A percentile compares a stretch with the other conserved stretches of the same genome.
Evolutionary conservation across 2,888 invertebrate genomes (phyloP).

Genomic region (Pimpla rufipes): DNA sequence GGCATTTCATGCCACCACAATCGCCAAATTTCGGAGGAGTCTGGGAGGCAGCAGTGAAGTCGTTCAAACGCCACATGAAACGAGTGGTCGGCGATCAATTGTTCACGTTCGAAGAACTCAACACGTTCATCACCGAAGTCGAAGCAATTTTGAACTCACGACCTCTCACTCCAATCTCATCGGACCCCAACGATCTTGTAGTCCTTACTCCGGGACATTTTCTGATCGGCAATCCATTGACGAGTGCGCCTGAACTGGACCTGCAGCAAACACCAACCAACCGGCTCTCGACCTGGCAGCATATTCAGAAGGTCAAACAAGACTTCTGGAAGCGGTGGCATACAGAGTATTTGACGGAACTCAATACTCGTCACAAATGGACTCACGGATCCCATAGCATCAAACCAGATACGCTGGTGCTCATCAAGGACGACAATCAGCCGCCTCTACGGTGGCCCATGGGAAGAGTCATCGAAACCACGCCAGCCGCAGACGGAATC

Average conservation of each 20-base stretch:
- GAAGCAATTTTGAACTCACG: not conserved
- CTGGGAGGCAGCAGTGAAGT: conserved; percentile 52
- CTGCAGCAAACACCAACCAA: conserved; percentile 44
- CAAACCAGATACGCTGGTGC: conserved; percentile 19
- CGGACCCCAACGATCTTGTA: conserved; percentile 64
- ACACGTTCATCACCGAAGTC: conserved; percentile 30
- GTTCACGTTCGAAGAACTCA: conserved; percentile 49
- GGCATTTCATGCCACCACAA: conserved; percentile 12
- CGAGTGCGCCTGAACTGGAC: conserved; percentile 57
- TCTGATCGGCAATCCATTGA: conserved; percentile 67
- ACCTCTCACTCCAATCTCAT: conserved; percentile 36
- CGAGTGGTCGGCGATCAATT: conserved; percentile 26
- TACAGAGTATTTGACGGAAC: conserved; percentile 64
- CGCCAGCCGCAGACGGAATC: conserved; percentile 28
- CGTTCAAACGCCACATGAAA: conserved; percentile 37
- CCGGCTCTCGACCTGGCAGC: conserved; percentile 67
- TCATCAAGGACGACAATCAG: conserved; percentile 53
- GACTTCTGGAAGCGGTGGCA: conserved; percentile 1
- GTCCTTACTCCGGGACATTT: conserved; percentile 61
- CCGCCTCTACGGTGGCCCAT: conserved; percentile 59
- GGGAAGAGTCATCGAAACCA: conserved; percentile 43
- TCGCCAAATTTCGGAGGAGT: conserved; percentile 52
- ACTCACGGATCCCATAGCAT: not conserved
- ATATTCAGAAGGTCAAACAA: conserved; percentile 60
- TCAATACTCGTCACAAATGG: conserved; percentile 65